Evolutionary conservation across 1,140 invertebrate genomes (phyloP).

Genomic region (Philaenus spumarius): DNA sequence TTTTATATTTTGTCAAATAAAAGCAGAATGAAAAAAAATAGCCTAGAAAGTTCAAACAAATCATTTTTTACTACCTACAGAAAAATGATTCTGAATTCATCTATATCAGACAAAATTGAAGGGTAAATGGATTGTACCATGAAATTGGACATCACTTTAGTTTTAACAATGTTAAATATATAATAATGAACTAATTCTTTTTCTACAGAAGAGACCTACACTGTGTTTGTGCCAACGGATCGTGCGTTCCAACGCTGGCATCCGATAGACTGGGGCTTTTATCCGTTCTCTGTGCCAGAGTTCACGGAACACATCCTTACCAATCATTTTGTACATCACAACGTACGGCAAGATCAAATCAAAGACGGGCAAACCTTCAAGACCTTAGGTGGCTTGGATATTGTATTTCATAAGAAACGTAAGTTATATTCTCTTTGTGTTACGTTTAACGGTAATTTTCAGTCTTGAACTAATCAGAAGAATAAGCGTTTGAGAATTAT

Average conservation of each 20-base stretch:
- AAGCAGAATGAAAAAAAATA: too few relatives aligned
- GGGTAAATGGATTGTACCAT: too few relatives aligned
- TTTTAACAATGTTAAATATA: too few relatives aligned
- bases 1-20: too few relatives aligned
- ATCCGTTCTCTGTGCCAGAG: constrained; percentile 56
- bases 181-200: neutral
- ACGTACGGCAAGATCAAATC: constrained; percentile 48
- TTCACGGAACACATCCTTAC: constrained; percentile 53
- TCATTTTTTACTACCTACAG: too few relatives aligned
- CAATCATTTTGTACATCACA: constrained; percentile 53
- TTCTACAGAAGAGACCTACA: constrained; percentile 49
- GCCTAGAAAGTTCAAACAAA: too few relatives aligned
- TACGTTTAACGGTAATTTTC: constrained; percentile 5
- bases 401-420: constrained; percentile 49
- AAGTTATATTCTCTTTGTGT: constrained; percentile 36
- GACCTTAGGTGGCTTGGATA: constrained; percentile 48
- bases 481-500: too few relatives aligned
- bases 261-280: constrained; percentile 62
- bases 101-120: too few relatives aligned
- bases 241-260: constrained; percentile 58
- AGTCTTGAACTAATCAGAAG: too few relatives aligned
- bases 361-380: constrained; percentile 45
- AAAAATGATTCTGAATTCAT: too few relatives aligned
- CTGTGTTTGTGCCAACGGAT: constrained; percentile 54
- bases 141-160: too few relatives aligned